These are phyloP conservation scores for Caradrina kadenii DNA, from an alignment of 2,888 invertebrate genomes.

Conservation along the genomic window DNA sequence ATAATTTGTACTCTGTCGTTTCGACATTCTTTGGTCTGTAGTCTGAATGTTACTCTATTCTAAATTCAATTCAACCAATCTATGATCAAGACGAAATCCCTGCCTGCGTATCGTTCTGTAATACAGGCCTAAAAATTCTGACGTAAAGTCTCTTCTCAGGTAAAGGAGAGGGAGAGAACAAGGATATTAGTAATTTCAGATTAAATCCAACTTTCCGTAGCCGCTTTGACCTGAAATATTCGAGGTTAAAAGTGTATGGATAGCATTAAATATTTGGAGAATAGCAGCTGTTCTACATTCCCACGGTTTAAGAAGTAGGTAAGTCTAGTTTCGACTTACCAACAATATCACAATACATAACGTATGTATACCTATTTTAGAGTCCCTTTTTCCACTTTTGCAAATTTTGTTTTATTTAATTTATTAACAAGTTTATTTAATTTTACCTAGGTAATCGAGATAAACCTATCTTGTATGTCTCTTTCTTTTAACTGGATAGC, in stretches of 20 bases:
- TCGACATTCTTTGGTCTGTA: too few species aligned
- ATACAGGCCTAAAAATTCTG: too few species aligned
- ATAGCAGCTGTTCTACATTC: constrained; percentile 36
- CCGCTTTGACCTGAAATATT: constrained; percentile 3
- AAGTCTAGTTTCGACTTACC: neutral
- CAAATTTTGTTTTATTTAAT: neutral
- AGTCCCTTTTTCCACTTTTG: neutral
- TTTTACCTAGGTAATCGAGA: neutral
- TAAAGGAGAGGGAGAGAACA: too few species aligned
- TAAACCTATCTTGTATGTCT: too few species aligned
- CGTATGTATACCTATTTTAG: neutral
- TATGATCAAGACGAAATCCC: too few species aligned
- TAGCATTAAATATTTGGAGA: constrained; percentile 31
- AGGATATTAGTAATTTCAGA: neutral
- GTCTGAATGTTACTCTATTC: too few species aligned
- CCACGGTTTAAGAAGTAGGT: constrained; percentile 13
- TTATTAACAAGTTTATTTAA: too few species aligned
- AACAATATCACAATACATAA: neutral
- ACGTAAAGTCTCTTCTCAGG: neutral
- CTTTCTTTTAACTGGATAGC: too few species aligned
- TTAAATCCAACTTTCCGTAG: neutral
- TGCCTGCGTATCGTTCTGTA: too few species aligned
- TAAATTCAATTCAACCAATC: too few species aligned
- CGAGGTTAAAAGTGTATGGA: neutral
- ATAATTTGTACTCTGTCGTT: too few species aligned